phyloP scores from a whole-genome alignment of 2,797 vertebrate genomes.

The Hafferia zeledoni region DNA sequence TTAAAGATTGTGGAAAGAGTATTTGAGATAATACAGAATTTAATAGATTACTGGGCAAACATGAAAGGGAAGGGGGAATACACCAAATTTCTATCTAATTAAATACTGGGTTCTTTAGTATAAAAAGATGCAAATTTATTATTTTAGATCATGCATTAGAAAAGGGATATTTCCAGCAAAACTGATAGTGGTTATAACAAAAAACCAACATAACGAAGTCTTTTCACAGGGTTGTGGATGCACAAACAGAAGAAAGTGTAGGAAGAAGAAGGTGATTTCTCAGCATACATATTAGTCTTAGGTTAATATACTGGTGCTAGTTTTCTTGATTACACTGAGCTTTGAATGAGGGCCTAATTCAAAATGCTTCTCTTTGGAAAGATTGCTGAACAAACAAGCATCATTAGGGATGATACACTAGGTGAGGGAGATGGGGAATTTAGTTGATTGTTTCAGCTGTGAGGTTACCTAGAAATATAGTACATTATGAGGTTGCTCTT shows the following conservation, averaged over 20 bases:
- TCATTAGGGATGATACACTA: slow-evolving; percentile 58
- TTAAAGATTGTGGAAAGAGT: background rate
- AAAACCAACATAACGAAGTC: background rate
- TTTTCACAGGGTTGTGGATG: background rate
- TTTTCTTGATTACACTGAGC: slow-evolving; percentile 9
- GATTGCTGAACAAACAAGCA: slow-evolving; percentile 35
- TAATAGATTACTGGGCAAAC: background rate
- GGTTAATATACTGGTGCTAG: background rate
- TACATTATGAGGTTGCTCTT: background rate
- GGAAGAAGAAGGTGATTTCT: background rate
- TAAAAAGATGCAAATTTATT: background rate
- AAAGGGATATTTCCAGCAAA: background rate
- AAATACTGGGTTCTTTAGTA: background rate
- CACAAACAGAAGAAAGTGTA: background rate
- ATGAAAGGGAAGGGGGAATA: background rate
- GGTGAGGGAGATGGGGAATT: slow-evolving; percentile 53
- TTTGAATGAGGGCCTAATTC: slow-evolving; percentile 22
- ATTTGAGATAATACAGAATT: background rate
- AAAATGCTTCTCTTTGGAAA: slow-evolving; percentile 27
- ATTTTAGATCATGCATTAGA: background rate
- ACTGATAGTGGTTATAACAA: background rate
- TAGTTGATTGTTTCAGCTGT: slow-evolving; percentile 25
- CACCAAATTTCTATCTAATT: background rate
- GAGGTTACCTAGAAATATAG: slow-evolving; percentile 35
- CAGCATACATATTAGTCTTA: background rate